Evolutionary conservation across 2,113 vertebrate species (phyloP).

Genomic region (Anthoscopus minutus): DNA sequence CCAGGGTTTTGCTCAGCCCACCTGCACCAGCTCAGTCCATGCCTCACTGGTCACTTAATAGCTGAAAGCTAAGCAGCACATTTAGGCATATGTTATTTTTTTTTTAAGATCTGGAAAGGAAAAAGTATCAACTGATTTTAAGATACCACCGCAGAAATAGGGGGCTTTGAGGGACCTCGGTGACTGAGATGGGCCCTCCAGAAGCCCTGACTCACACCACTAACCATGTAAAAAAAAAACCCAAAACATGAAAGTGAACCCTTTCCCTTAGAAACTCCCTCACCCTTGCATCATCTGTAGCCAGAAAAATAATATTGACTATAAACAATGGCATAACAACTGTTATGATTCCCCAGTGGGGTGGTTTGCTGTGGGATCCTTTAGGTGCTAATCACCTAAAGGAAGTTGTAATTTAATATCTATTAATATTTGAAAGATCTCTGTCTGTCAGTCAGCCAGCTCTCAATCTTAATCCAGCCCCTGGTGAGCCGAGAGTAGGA

Average conservation of each 20-base stretch:
- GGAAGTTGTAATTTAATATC: not conserved
- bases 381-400: not conserved
- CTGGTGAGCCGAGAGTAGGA: not conserved
- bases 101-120: not conserved
- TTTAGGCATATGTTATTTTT: not conserved
- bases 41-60: not conserved
- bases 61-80: not conserved
- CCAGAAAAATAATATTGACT: not conserved
- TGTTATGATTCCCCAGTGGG: not conserved
- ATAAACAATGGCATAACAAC: not conserved
- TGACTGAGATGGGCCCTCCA: not conserved
- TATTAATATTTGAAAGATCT: not conserved
- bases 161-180: not conserved
- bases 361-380: not conserved
- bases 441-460: not conserved
- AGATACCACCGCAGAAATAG: not conserved
- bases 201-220: not conserved
- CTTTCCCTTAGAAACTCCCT: not conserved
- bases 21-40: not conserved
- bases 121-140: not conserved
- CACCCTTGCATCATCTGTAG: not conserved
- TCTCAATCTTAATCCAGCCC: not conserved
- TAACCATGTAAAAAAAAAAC: not conserved
- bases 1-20: not conserved
- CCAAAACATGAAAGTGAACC: not conserved